These are phyloP conservation scores for Bujurquina vittata DNA, from an alignment of 2,113 vertebrate species.

Conservation along the genomic window DNA sequence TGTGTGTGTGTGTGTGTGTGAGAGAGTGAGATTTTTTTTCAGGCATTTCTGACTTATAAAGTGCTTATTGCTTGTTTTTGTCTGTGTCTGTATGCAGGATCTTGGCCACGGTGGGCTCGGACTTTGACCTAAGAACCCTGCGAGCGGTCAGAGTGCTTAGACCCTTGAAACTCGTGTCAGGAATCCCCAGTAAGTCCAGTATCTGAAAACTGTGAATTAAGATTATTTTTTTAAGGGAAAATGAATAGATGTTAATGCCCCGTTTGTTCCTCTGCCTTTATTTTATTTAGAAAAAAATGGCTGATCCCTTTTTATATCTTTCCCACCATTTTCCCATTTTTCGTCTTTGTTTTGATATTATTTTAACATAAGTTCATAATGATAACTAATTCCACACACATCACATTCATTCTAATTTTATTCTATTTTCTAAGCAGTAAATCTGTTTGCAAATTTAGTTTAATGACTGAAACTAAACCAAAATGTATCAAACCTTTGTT, in stretches of 20 bases:
- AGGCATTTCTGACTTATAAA: background rate
- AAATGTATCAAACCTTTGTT: no score
- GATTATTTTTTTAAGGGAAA: background rate
- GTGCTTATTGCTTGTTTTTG: background rate
- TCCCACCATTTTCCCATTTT: background rate
- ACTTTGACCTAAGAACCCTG: slow-evolving; percentile 94
- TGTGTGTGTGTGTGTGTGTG: background rate
- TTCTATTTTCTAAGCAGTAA: background rate
- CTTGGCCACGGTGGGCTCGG: slow-evolving; percentile 90
- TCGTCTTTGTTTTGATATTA: background rate
- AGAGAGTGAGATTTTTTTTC: no score
- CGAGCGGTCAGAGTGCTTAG: slow-evolving; percentile 92
- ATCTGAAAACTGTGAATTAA: background rate
- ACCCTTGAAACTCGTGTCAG: slow-evolving; percentile 95
- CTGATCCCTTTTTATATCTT: background rate
- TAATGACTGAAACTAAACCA: background rate
- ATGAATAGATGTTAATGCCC: background rate
- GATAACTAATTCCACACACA: background rate
- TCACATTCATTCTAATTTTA: background rate
- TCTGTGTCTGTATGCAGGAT: slow-evolving; percentile 81
- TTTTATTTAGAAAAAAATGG: background rate
- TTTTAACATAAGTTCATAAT: background rate
- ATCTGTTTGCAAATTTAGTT: no score
- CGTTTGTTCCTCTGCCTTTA: background rate
- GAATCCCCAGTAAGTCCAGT: slow-evolving; percentile 93